Evolutionary conservation across 2,888 invertebrate genomes (phyloP).

Genomic region (Lamellibrachia satsuma): DNA sequence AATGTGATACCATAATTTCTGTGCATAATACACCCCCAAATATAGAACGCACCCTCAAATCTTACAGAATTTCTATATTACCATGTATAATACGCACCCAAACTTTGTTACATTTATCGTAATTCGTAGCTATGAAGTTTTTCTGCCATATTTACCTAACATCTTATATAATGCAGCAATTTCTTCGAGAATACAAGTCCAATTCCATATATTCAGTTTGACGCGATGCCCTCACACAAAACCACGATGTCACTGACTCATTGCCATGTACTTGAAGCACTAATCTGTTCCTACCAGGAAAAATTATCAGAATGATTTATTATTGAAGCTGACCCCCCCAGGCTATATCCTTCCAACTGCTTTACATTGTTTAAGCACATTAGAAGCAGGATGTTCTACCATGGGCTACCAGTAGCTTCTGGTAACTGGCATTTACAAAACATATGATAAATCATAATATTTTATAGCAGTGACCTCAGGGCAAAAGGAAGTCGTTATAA

Average conservation of each 20-base stretch:
- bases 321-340: not conserved
- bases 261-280: not conserved
- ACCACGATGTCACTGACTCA: not conserved
- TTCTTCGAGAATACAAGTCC: too few relatives aligned
- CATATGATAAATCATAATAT: not conserved
- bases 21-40: too few relatives aligned
- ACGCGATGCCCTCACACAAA: not conserved
- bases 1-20: too few relatives aligned
- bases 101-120: too few relatives aligned
- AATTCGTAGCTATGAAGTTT: too few relatives aligned
- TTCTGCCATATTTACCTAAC: too few relatives aligned
- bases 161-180: too few relatives aligned
- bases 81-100: too few relatives aligned
- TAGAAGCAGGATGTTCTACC: not conserved
- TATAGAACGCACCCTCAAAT: too few relatives aligned
- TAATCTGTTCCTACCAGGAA: not conserved
- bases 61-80: too few relatives aligned
- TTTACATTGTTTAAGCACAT: not conserved
- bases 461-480: not conserved
- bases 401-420: not conserved
- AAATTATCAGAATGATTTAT: not conserved
- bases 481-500: conserved; percentile 12
- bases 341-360: not conserved
- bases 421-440: not conserved
- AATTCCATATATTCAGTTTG: too few relatives aligned